Evolutionary conservation across 1,140 invertebrate species (phyloP), one percentile per base, ranked within the genome.

Genomic region (Samia ricini): DNA sequence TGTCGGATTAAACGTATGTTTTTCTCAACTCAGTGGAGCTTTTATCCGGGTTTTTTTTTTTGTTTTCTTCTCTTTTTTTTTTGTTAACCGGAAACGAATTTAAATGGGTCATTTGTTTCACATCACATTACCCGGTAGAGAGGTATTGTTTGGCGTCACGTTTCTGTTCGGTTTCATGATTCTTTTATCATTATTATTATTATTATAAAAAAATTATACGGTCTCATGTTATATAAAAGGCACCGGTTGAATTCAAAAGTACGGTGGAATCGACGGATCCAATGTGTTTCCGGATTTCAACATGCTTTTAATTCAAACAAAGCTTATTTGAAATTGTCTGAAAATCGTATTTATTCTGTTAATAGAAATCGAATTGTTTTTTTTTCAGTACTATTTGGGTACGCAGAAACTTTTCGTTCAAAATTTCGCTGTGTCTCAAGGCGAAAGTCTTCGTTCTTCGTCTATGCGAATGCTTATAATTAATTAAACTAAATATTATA

Each of bases 101-200:
- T 22, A 52, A 52, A 52, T 52, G 19, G 50, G 20, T 22, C 50
- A 52, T 52, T 52, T 20, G 50, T 52, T 52, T 23, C 50, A 23
- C 50, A 23, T 52, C 10, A 52, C 8, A 52, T 52, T 12, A 52
- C 20, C 20, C 19, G 50, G 50, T 8, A 20, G 33, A 20, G 33
- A 42, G 12, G 33, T 15, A 42, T 52, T 52, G 50, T 52, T 21
- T 22, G 20, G 22, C 50, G 50, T 22, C 50, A 52, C 50, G 50
- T 52, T 52, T 52, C 12, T 20, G 22, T 52, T 23, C 4, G 50
- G 50, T 23, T 20, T 7, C 7, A 1, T 21, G 20, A 12, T 42
- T 42, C 33, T 42, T 15, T 42, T 42, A 42, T 22, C 22, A 23
- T n/a, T n/a, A n/a, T n/a, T n/a, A n/a, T n/a, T n/a, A n/a, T n/a